phyloP scores from a whole-genome alignment of 2,888 invertebrate genomes.

The Mythimna vitellina region DNA sequence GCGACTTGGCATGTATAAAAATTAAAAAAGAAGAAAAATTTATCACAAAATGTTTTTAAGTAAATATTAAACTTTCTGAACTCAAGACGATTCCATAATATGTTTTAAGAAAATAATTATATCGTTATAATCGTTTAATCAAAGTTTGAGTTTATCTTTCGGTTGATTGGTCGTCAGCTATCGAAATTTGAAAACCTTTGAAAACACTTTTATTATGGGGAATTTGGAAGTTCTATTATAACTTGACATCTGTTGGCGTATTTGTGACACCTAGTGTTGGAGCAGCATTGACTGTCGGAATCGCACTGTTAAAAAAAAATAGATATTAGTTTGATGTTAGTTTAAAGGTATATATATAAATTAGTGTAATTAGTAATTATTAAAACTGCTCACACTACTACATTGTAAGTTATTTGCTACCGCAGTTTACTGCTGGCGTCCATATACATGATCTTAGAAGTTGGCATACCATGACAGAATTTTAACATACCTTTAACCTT shows the following conservation, averaged over 20 bases:
- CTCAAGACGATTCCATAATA: background rate
- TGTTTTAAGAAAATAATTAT: background rate
- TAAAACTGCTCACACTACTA: too few species aligned
- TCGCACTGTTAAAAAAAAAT: conserved; percentile 53
- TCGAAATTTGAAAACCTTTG: background rate
- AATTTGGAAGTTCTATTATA: conserved; percentile 31
- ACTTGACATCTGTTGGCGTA: conserved; percentile 52
- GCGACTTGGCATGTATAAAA: too few species aligned
- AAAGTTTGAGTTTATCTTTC: background rate
- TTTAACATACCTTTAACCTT: background rate
- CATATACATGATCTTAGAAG: background rate
- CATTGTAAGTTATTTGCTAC: background rate
- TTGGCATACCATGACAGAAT: background rate
- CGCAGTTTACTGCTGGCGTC: background rate
- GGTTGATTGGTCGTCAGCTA: background rate
- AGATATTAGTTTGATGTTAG: too few species aligned
- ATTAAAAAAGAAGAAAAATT: too few species aligned
- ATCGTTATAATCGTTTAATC: conserved; percentile 14
- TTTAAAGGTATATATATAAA: too few species aligned
- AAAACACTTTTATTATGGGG: background rate
- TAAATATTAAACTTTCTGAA: background rate
- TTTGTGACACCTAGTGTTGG: conserved; percentile 36
- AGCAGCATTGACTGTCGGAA: conserved; percentile 56
- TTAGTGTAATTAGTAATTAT: too few species aligned
- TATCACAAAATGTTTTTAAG: too few species aligned